phyloP scores from a whole-genome alignment of 2,113 vertebrate genomes.

The Gadus macrocephalus region DNA sequence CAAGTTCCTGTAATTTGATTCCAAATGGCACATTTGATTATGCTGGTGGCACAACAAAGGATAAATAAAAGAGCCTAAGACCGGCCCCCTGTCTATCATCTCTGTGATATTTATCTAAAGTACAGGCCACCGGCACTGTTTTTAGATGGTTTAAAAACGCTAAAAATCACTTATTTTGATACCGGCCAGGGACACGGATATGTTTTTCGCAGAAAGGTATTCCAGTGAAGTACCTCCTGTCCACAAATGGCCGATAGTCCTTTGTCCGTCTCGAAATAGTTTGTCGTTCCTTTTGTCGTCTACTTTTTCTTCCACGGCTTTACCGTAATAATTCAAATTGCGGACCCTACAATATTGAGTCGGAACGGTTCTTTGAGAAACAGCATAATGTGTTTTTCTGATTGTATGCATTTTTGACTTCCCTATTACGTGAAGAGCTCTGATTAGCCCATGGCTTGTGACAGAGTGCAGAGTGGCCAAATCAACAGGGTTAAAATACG shows the following conservation, averaged over 20 bases:
- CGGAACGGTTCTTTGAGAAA: conserved; percentile 74
- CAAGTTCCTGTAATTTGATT: conserved; percentile 38
- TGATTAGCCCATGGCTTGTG: conserved; percentile 61
- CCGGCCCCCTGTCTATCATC: background rate
- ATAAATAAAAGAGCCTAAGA: background rate
- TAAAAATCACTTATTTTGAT: conserved; percentile 76
- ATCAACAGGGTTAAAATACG: conserved; percentile 64
- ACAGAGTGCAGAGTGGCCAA: conserved; percentile 32
- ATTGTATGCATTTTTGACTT: conserved; percentile 84
- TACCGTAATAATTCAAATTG: conserved; percentile 96
- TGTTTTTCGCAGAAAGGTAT: conserved; percentile 68
- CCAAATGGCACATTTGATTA: conserved; percentile 37
- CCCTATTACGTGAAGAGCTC: conserved; percentile 79
- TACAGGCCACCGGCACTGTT: conserved; percentile 5
- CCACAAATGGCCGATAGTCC: conserved; percentile 83
- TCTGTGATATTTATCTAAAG: background rate
- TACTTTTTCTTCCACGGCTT: conserved; percentile 95
- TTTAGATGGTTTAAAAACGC: conserved; percentile 63
- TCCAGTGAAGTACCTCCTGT: conserved; percentile 71
- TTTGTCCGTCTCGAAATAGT: conserved; percentile 75
- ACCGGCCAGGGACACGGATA: conserved; percentile 49
- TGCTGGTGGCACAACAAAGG: conserved; percentile 13
- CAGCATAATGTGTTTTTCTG: conserved; percentile 89
- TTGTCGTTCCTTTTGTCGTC: too few species aligned
- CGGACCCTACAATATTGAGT: conserved; percentile 80